A percentile compares a stretch with the other conserved stretches of the same genome.
These are phyloP conservation scores for Rhyacichthys aspro DNA, from an alignment of 2,797 vertebrate genomes.

Conservation along the genomic window DNA sequence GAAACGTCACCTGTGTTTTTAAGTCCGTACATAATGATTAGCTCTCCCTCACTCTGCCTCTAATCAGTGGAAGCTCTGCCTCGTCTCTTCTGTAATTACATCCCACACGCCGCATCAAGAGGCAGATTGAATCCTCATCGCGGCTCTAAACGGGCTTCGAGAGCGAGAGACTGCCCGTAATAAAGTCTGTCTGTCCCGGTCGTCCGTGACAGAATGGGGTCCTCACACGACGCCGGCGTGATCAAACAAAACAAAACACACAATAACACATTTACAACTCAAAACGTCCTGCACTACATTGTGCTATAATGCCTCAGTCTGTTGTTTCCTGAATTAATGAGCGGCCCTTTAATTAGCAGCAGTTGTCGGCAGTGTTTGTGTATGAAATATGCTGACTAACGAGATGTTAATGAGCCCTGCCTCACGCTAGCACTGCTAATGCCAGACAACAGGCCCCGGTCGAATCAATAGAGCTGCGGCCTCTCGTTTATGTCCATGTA, in stretches of 20 bases:
- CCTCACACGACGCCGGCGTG: conserved; percentile 31
- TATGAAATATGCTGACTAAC: conserved; percentile 57
- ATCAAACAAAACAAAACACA: conserved; percentile 50
- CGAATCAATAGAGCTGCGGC: conserved; percentile 35
- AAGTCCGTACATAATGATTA: conserved; percentile 49
- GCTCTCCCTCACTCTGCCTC: conserved; percentile 43
- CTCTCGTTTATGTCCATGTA: not conserved
- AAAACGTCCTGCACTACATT: conserved; percentile 10
- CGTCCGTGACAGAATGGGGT: conserved; percentile 52
- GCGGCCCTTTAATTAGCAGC: conserved; percentile 22
- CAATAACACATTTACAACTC: conserved; percentile 1
- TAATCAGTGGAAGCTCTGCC: conserved; percentile 61
- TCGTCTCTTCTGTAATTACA: conserved; percentile 67
- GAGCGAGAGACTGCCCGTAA: conserved; percentile 32
- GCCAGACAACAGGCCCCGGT: conserved; percentile 27
- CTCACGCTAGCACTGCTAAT: not conserved
- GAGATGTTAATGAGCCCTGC: conserved; percentile 34
- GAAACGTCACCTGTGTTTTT: conserved; percentile 46
- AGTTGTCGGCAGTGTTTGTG: conserved; percentile 16
- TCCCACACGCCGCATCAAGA: conserved; percentile 49
- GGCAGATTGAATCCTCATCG: conserved; percentile 55
- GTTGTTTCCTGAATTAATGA: conserved; percentile 12
- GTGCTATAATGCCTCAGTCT: conserved; percentile 1
- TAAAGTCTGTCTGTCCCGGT: conserved; percentile 28
- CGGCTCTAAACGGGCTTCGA: conserved; percentile 41